phyloP scores from a whole-genome alignment of 53 echinoderm and acorn worm species.

The Mesocentrotus franciscanus region DNA sequence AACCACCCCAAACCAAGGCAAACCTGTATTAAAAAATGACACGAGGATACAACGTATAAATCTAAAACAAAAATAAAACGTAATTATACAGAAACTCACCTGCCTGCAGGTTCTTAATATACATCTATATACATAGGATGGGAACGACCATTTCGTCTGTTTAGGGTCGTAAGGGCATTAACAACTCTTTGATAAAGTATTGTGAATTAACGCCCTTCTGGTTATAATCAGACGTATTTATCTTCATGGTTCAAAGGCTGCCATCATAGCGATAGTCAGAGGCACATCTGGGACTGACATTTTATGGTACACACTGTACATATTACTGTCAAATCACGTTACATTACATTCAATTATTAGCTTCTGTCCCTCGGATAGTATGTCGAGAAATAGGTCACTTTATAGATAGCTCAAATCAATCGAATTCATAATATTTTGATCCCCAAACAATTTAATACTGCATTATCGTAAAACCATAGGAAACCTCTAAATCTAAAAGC shows the following conservation, averaged over 20 bases:
- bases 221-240: too few relatives aligned
- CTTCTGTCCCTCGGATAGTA: not conserved
- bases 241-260: not conserved
- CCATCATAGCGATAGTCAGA: not conserved
- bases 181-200: not conserved
- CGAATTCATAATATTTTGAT: not conserved
- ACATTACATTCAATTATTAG: not conserved
- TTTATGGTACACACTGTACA: not conserved
- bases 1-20: not conserved
- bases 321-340: not conserved
- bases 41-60: not conserved
- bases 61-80: conserved; percentile 9
- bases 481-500: too few relatives aligned
- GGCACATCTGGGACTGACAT: too few relatives aligned
- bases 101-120: not conserved
- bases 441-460: too few relatives aligned
- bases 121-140: conserved; percentile 8
- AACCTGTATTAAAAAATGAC: not conserved
- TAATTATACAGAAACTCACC: not conserved
- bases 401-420: not conserved
- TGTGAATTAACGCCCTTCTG: not conserved
- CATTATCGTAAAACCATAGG: too few relatives aligned
- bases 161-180: not conserved
- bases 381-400: not conserved
- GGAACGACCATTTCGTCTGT: too few relatives aligned